Evolutionary conservation across 2,113 vertebrate genomes (phyloP).

Genomic region (Pontoporia blainvillei): DNA sequence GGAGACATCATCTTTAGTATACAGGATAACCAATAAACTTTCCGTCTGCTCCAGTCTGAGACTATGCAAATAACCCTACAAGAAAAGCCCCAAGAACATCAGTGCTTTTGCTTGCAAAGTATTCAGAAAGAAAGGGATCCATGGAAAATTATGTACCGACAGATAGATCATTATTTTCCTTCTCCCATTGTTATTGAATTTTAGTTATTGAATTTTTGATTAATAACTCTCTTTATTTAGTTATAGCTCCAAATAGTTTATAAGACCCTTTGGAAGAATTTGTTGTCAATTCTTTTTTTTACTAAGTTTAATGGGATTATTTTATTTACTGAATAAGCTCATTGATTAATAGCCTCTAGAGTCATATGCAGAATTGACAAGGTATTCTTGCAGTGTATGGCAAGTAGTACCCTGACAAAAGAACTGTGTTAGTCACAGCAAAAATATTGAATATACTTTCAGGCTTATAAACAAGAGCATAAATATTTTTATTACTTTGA

Average conservation of each 20-base stretch:
- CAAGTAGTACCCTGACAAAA: not conserved
- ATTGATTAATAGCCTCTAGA: not conserved
- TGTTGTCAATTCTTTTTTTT: not conserved
- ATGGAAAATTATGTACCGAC: not conserved
- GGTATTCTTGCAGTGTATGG: not conserved
- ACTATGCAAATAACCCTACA: not conserved
- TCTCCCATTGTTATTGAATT: not conserved
- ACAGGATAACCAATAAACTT: not conserved
- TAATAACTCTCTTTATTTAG: not conserved
- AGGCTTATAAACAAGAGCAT: not conserved
- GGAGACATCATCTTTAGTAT: not conserved
- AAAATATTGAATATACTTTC: not conserved
- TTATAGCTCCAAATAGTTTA: not conserved
- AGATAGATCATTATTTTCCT: not conserved
- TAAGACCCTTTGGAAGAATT: not conserved
- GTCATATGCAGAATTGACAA: not conserved
- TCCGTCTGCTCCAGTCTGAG: rapidly evolving
- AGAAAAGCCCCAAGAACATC: not conserved
- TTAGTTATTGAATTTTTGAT: not conserved
- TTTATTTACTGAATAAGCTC: not conserved
- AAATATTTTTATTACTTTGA: not conserved
- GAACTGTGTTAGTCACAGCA: not conserved
- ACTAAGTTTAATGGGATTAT: not conserved
- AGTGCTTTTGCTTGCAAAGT: not conserved
- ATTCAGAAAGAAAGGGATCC: not conserved